Evolutionary conservation across 2,113 vertebrate species (phyloP).

Genomic region (Thymallus thymallus): DNA sequence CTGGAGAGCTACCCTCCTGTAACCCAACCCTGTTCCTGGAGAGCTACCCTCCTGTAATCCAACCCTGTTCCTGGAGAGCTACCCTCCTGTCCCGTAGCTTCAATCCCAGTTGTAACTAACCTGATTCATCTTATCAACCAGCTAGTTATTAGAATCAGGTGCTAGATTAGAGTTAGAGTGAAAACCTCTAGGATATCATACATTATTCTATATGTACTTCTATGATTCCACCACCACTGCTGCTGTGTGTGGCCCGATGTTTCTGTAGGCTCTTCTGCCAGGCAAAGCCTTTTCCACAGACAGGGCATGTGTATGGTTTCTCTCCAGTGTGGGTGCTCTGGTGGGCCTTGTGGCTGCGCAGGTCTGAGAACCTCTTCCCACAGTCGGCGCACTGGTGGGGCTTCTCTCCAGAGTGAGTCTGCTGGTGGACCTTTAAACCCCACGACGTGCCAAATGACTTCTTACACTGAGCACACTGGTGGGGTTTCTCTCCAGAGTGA

Average conservation of each 20-base stretch:
- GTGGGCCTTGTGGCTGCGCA: not conserved
- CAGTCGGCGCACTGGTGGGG: not conserved
- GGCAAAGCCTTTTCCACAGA: not conserved
- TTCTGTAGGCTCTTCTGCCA: not conserved
- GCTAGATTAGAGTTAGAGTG: too few relatives aligned
- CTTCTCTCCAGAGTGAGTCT: constrained; percentile 13
- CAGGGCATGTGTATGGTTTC: constrained; percentile 30
- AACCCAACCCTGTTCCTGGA: too few relatives aligned
- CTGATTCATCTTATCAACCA: too few relatives aligned
- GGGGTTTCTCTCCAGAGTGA: not conserved
- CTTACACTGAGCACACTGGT: not conserved
- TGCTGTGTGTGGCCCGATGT: not conserved
- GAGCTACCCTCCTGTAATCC: too few relatives aligned
- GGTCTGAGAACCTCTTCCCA: constrained; percentile 9
- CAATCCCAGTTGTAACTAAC: too few relatives aligned
- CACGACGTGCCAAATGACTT: not conserved
- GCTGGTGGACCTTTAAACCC: not conserved
- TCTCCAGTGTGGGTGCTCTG: not conserved
- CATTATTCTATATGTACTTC: not conserved
- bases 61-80: too few relatives aligned
- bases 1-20: too few relatives aligned
- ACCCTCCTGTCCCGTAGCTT: too few relatives aligned
- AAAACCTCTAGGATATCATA: too few relatives aligned
- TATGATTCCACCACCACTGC: not conserved
- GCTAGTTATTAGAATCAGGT: too few relatives aligned